Evolutionary conservation across 2,888 invertebrate genomes (phyloP), one percentile per base, ranked within the genome.

Genomic region (Sussaba pulchella): DNA sequence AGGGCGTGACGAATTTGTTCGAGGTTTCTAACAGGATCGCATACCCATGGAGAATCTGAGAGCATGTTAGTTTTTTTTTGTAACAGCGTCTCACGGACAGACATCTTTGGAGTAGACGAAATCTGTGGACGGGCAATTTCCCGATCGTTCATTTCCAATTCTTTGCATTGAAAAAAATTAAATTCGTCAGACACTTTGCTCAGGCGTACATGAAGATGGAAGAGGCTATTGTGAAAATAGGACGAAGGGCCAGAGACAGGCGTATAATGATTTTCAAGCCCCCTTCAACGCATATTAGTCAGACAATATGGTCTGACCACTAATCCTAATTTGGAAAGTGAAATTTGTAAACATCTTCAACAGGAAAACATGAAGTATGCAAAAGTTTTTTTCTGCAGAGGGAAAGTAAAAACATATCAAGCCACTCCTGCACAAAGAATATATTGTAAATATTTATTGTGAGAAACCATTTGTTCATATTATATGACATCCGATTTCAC

Each of bases 1-100:
- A 59, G 78, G 81, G 77, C 81, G 81, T 81, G 72, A 73, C 76
- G 72, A 63, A n/a, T 69, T 64, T 73, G 76, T 31, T 81, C 81
- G 43, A 63, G 50, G 63, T 81, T 77, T 67, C 36, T 76, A 81
- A 57, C 76, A 81, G 81, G 80, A 47, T 41, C 52, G 67, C 76
- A 76, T 71, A 47, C 36, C n/a, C 24, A 52, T 21, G 54, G 24
- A 69, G 54, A 4, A 41, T 52, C 50, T 21, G n/a, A 52, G 39
- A 5, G 14, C 14, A 26, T 31, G 17, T 67, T 67, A 12, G 21
- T 50, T 41, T 10, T 12, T 52, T 12, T n/a, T 17, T 52, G n/a
- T 21, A 6, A 52, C 17, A 41, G 26, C 24, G 24, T 5, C 39
- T 43, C 52, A 21, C 9, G 14, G 10, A 69, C 24, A 24, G 41